phyloP scores from a whole-genome alignment of 1,140 invertebrate species.

The Drosophila erecta region DNA sequence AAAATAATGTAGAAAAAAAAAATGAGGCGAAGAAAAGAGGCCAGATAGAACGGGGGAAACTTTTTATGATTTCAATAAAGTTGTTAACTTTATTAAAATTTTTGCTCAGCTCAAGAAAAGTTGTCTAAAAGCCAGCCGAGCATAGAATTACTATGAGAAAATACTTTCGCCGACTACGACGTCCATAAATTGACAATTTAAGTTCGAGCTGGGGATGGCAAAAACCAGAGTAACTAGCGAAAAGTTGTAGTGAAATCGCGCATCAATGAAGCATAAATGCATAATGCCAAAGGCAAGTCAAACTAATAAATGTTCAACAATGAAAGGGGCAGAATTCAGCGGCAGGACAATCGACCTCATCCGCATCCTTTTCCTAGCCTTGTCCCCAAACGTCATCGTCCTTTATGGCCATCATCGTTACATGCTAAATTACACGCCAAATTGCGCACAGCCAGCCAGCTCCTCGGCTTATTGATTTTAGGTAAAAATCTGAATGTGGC shows the following conservation, averaged over 20 bases:
- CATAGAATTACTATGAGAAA: slow-evolving; percentile 79
- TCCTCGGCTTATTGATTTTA: slow-evolving; percentile 70
- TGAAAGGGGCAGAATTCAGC: slow-evolving; percentile 30
- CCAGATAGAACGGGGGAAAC: slow-evolving; percentile 13
- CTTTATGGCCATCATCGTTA: slow-evolving; percentile 72
- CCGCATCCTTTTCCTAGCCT: not conserved
- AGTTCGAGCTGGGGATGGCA: slow-evolving; percentile 50
- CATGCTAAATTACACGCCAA: slow-evolving; percentile 81
- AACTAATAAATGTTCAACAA: slow-evolving; percentile 79
- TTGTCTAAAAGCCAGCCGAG: slow-evolving; percentile 76
- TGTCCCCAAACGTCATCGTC: slow-evolving; percentile 14
- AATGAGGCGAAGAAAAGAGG: slow-evolving; percentile 2
- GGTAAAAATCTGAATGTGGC: slow-evolving; percentile 41
- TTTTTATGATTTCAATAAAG: slow-evolving; percentile 82
- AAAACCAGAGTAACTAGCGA: slow-evolving; percentile 29
- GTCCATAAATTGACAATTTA: slow-evolving; percentile 80
- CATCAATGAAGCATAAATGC: slow-evolving; percentile 80
- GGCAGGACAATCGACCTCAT: too few relatives aligned
- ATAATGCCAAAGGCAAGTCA: slow-evolving; percentile 72
- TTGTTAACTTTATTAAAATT: slow-evolving; percentile 83
- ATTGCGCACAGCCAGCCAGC: slow-evolving; percentile 65
- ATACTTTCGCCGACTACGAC: slow-evolving; percentile 74
- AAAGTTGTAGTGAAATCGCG: slow-evolving; percentile 59
- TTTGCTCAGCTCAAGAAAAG: slow-evolving; percentile 73
- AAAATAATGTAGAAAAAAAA: slow-evolving; percentile 26